phyloP scores from a whole-genome alignment of 2,113 vertebrate genomes.

The Phoxinus phoxinus region DNA sequence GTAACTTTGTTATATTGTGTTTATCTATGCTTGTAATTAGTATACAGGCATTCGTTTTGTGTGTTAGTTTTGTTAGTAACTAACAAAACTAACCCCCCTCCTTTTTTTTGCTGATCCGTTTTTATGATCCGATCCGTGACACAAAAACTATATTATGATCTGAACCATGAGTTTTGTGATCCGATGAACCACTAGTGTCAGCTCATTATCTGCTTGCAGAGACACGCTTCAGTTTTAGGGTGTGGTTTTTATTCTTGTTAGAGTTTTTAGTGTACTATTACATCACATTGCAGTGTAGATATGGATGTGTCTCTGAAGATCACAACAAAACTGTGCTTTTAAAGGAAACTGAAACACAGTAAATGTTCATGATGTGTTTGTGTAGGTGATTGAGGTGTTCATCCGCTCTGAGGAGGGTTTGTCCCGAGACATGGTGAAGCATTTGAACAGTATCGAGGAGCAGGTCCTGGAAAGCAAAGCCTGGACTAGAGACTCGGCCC shows the following conservation, averaged over 20 bases:
- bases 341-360: not conserved
- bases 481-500: conserved; percentile 84
- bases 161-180: not conserved
- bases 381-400: conserved; percentile 94
- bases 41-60: no score
- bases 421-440: conserved; percentile 97
- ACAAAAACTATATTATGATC: not conserved
- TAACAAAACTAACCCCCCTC: no score
- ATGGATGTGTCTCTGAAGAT: not conserved
- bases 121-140: not conserved
- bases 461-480: conserved; percentile 92
- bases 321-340: not conserved
- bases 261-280: conserved; percentile 1
- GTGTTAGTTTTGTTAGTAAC: no score
- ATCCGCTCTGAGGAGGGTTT: conserved; percentile 96
- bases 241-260: not conserved
- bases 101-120: no score
- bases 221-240: not conserved
- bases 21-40: no score
- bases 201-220: no score
- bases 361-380: not conserved
- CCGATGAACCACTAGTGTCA: no score
- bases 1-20: no score
- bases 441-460: conserved; percentile 94
- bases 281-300: not conserved